Conservation (phyloP, 2,113 vertebrate genomes). For the Leucosticte australis region DNA sequence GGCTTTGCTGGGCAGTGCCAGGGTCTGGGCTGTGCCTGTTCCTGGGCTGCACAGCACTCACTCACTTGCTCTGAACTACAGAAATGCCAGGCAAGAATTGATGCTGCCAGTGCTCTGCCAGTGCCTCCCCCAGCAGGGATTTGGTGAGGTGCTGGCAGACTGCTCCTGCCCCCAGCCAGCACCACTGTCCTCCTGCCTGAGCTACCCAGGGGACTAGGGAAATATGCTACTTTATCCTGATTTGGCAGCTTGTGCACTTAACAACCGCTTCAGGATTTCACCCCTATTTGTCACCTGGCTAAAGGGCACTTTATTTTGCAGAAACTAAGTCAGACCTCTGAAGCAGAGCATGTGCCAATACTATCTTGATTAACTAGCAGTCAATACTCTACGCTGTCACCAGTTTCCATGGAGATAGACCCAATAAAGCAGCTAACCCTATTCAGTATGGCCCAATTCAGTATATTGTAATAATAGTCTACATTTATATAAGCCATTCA, state of each 20-base stretch:
- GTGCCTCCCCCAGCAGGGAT: rapidly evolving
- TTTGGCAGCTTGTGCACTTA: background rate
- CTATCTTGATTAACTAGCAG: background rate
- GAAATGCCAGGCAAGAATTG: background rate
- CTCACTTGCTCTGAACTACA: rapidly evolving
- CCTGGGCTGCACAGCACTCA: rapidly evolving
- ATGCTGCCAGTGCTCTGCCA: background rate
- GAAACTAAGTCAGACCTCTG: background rate
- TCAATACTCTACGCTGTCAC: background rate
- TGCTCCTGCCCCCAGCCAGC: background rate
- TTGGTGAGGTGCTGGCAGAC: background rate
- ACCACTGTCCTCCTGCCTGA: background rate
- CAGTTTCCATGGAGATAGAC: constrained; percentile 12
- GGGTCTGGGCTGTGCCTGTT: background rate
- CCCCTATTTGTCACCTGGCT: background rate
- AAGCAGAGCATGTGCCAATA: background rate
- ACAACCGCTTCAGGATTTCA: background rate
- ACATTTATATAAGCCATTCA: background rate
- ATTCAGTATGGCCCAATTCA: background rate
- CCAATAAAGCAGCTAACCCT: background rate
- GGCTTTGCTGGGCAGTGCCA: background rate
- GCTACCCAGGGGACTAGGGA: background rate
- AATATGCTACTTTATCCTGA: background rate
- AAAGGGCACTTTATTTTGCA: background rate
- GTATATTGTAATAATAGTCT: background rate